phyloP scores from a whole-genome alignment of 1,140 invertebrate species.

The Zelostemma sp. region DNA sequence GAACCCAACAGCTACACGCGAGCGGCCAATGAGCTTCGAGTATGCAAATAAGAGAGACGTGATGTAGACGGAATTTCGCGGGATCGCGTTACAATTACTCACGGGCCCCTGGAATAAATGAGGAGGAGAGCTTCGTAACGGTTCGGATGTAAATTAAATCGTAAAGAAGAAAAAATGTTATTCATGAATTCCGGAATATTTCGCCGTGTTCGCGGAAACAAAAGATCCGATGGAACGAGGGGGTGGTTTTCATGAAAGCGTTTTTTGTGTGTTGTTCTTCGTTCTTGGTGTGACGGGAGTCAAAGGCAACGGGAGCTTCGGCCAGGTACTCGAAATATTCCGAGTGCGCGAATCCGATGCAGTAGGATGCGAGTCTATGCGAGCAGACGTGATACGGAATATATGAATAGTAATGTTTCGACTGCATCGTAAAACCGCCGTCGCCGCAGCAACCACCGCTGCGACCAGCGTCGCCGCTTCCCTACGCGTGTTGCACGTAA shows the following conservation, averaged over 20 bases:
- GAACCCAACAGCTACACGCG: not conserved
- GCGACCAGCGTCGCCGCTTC: too few species aligned
- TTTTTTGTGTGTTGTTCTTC: too few species aligned
- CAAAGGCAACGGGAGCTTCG: conserved; percentile 10
- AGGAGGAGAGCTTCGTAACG: not conserved
- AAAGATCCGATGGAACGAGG: not conserved
- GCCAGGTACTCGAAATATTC: conserved; percentile 12
- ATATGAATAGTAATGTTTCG: conserved; percentile 70
- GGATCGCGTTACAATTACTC: conserved; percentile 53
- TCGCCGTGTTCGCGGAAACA: too few species aligned
- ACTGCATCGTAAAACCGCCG: conserved; percentile 56
- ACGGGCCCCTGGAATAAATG: conserved; percentile 30
- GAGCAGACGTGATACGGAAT: conserved; percentile 68
- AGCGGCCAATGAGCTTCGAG: conserved; percentile 41
- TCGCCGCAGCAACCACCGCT: conserved; percentile 38
- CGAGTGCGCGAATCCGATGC: conserved; percentile 12
- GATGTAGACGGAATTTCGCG: conserved; percentile 44
- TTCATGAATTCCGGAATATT: not conserved
- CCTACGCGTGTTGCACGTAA: too few species aligned
- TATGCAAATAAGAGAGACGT: conserved; percentile 50
- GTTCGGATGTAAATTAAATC: not conserved
- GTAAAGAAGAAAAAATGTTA: not conserved
- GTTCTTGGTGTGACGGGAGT: conserved; percentile 2
- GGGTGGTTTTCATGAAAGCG: conserved; percentile 22
- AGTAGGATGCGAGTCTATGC: conserved; percentile 6